These are phyloP conservation scores for Brachylomia viminalis DNA, from an alignment of 2,888 invertebrate species.

Conservation along the genomic window DNA sequence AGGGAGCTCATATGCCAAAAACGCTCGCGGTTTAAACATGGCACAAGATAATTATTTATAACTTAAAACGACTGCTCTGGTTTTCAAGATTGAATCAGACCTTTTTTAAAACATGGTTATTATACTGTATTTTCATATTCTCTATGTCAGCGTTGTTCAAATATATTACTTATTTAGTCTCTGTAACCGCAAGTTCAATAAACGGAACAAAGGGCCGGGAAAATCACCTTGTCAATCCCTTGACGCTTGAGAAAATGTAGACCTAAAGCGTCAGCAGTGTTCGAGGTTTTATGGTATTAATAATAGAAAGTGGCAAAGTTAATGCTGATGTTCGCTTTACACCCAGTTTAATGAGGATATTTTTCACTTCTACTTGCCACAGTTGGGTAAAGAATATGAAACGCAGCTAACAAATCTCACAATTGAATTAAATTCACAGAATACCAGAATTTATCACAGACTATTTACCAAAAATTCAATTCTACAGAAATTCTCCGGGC, in stretches of 20 bases:
- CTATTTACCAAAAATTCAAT: conserved; percentile 37
- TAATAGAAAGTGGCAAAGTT: conserved; percentile 4
- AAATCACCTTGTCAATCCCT: conserved; percentile 55
- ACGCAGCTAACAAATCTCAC: background rate
- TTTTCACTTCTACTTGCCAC: no score
- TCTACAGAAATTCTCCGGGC: conserved; percentile 3
- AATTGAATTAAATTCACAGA: conserved; percentile 15
- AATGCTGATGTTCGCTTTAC: background rate
- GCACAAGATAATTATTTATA: conserved; percentile 33
- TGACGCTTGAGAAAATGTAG: conserved; percentile 32
- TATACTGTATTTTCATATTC: conserved; percentile 1
- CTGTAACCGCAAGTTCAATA: conserved; percentile 44
- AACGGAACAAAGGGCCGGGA: conserved; percentile 43
- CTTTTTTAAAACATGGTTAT: background rate
- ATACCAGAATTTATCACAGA: background rate
- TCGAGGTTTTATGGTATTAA: background rate
- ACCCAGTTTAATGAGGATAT: background rate
- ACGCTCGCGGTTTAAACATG: conserved; percentile 39
- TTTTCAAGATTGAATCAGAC: conserved; percentile 1
- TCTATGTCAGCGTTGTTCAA: conserved; percentile 21
- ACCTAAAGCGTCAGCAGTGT: conserved; percentile 9
- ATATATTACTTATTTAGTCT: conserved; percentile 34
- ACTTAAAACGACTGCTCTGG: conserved; percentile 11
- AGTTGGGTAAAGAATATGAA: background rate
- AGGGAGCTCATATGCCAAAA: conserved; percentile 42